Percentiles rank a stretch among this genome's conserved stretches.
phyloP scores from a whole-genome alignment of 2,797 vertebrate genomes.

The Enteromius mattozi region DNA sequence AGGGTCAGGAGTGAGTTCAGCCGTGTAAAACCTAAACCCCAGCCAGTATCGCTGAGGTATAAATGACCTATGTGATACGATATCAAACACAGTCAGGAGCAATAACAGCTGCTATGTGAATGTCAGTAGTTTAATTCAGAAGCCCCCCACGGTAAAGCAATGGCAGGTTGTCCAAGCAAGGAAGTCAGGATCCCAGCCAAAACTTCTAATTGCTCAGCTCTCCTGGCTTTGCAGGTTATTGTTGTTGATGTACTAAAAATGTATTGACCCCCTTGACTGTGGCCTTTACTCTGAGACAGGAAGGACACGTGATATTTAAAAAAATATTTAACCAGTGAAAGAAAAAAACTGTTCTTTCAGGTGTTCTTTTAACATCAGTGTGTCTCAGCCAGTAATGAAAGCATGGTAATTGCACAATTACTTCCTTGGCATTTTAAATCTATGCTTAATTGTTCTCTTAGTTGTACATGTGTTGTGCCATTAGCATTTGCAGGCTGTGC shows the following conservation, averaged over 20 bases:
- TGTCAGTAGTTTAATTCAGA: slow-evolving; percentile 48
- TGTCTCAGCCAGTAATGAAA: slow-evolving; percentile 38
- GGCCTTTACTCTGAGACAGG: slow-evolving; percentile 43
- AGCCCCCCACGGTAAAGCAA: slow-evolving; percentile 16
- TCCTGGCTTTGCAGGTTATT: slow-evolving; percentile 53
- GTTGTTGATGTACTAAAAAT: slow-evolving; percentile 57
- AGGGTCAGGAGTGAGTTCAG: slow-evolving; percentile 17
- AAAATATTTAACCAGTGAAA: slow-evolving; percentile 42
- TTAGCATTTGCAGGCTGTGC: slow-evolving; percentile 46
- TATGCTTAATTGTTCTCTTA: slow-evolving; percentile 52
- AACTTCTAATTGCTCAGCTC: slow-evolving; percentile 54
- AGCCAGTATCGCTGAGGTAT: slow-evolving; percentile 12
- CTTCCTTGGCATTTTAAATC: slow-evolving; percentile 52
- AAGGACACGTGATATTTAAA: slow-evolving; percentile 43
- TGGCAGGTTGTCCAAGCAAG: slow-evolving; percentile 36
- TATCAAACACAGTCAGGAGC: slow-evolving; percentile 38
- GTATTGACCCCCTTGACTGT: slow-evolving; percentile 48
- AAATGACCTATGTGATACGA: slow-evolving; percentile 14
- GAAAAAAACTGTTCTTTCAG: slow-evolving; percentile 19
- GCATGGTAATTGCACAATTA: slow-evolving; percentile 44
- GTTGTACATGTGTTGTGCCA: slow-evolving; percentile 50
- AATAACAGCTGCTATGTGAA: slow-evolving; percentile 44
- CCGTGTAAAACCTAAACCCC: slow-evolving; percentile 2
- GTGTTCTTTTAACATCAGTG: slow-evolving; percentile 33
- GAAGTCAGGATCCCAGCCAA: slow-evolving; percentile 42